A percentile compares a stretch with the other conserved stretches of the same genome.
Evolutionary conservation across 2,797 vertebrate species (phyloP).

Genomic region (Acipenser ruthenus): DNA sequence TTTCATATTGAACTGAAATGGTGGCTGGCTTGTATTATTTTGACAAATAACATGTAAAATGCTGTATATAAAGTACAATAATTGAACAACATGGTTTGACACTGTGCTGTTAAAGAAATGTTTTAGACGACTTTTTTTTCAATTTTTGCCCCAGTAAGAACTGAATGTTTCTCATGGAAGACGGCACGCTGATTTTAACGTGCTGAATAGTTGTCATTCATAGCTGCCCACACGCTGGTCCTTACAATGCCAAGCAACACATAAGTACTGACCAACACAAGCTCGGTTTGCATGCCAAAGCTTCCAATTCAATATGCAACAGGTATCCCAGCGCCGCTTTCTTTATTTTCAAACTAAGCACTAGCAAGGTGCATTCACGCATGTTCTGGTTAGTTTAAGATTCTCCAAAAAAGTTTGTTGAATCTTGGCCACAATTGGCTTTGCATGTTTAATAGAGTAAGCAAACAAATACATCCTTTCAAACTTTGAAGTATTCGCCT

Average conservation of each 20-base stretch:
- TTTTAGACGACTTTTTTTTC: no score
- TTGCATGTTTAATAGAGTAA: slow-evolving; percentile 50
- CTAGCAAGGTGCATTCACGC: slow-evolving; percentile 11
- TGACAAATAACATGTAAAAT: slow-evolving; percentile 1
- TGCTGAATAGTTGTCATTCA: slow-evolving; percentile 34
- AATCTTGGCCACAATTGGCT: slow-evolving; percentile 23
- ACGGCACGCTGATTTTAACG: slow-evolving; percentile 12
- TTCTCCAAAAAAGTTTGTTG: slow-evolving; percentile 18
- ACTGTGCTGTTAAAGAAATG: no score
- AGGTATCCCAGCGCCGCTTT: slow-evolving; percentile 17
- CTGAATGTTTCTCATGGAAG: slow-evolving; percentile 16
- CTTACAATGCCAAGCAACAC: slow-evolving; percentile 14
- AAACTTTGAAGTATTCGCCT: slow-evolving; percentile 66
- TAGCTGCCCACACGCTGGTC: slow-evolving; percentile 27
- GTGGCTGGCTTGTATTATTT: no score
- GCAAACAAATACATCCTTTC: slow-evolving; percentile 67
- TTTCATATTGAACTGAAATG: no score
- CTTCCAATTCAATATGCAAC: slow-evolving; percentile 20
- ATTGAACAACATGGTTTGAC: no score
- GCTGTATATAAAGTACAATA: not conserved
- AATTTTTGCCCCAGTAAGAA: not conserved
- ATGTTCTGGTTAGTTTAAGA: slow-evolving; percentile 18
- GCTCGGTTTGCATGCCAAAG: slow-evolving; percentile 17
- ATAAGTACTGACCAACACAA: slow-evolving; percentile 17
- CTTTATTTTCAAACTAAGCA: not conserved